Conservation (phyloP, 2,888 invertebrate genomes). For the Eumacrocentrus americanus region DNA sequence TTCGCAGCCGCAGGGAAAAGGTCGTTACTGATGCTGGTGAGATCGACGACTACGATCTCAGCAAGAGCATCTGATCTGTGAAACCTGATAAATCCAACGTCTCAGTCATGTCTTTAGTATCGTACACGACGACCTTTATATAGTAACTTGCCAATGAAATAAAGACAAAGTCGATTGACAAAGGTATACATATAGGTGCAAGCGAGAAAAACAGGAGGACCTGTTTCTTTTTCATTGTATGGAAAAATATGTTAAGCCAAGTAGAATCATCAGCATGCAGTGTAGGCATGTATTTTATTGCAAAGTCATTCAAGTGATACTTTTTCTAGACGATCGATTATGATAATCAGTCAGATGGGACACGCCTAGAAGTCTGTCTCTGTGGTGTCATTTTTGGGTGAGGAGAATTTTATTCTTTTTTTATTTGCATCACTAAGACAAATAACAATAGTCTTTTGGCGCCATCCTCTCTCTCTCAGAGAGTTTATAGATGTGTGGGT, state of each 20-base stretch:
- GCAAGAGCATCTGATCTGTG: slow-evolving; percentile 10
- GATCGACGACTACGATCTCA: slow-evolving; percentile 5
- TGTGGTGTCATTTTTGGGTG: background rate
- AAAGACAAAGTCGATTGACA: background rate
- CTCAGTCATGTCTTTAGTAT: slow-evolving; percentile 22
- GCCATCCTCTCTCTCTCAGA: too few species aligned
- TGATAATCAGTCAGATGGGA: slow-evolving; percentile 47
- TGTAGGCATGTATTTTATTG: slow-evolving; percentile 23
- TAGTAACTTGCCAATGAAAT: background rate
- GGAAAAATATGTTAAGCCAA: slow-evolving; percentile 49
- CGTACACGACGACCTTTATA: slow-evolving; percentile 2
- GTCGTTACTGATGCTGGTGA: background rate
- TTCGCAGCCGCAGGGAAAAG: slow-evolving; percentile 13
- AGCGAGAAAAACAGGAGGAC: background rate
- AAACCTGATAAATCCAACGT: slow-evolving; percentile 14
- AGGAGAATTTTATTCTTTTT: background rate
- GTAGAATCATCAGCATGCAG: slow-evolving; percentile 9
- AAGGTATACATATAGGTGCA: background rate
- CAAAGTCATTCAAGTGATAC: slow-evolving; percentile 32
- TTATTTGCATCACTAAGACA: background rate
- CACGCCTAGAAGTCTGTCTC: slow-evolving; percentile 49
- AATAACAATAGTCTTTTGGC: too few species aligned
- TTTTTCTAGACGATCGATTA: slow-evolving; percentile 48
- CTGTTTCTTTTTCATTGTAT: slow-evolving; percentile 39
- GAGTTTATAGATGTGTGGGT: background rate